phyloP scores from a whole-genome alignment of 2,797 vertebrate species.

The Oophaga sylvatica region DNA sequence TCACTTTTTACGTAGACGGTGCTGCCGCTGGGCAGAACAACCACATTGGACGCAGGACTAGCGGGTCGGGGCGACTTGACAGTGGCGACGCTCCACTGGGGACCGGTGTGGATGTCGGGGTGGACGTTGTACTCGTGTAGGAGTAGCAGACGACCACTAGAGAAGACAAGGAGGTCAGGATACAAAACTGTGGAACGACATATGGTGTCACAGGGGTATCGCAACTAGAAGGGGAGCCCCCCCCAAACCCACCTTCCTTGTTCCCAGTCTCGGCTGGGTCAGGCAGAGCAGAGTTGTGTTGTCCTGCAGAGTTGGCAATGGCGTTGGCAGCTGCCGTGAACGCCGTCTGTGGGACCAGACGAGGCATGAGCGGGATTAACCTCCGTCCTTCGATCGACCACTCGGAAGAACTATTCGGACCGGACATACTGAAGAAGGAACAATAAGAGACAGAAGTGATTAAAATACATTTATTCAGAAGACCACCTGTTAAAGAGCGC shows the following conservation, averaged over 20 bases:
- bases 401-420: slow-evolving; percentile 96
- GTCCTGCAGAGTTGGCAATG: slow-evolving; percentile 88
- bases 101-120: slow-evolving; percentile 86
- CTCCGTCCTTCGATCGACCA: slow-evolving; percentile 98
- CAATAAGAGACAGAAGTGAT: not conserved
- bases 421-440: slow-evolving; percentile 86
- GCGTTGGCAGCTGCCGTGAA: slow-evolving; percentile 95
- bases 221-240: too few relatives aligned
- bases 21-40: slow-evolving; percentile 96
- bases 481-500: too few relatives aligned
- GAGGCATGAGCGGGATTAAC: slow-evolving; percentile 94
- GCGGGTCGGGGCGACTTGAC: slow-evolving; percentile 92
- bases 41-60: slow-evolving; percentile 94
- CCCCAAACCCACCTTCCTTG: slow-evolving; percentile 87
- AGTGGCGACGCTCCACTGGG: slow-evolving; percentile 82
- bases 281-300: slow-evolving; percentile 90
- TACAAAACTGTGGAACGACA: too few relatives aligned
- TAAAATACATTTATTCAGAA: not conserved
- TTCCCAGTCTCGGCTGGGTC: slow-evolving; percentile 92
- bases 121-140: slow-evolving; percentile 95
- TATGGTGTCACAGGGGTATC: too few relatives aligned
- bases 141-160: slow-evolving; percentile 97
- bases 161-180: slow-evolving; percentile 45
- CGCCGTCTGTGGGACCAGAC: slow-evolving; percentile 96
- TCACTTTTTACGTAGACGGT: slow-evolving; percentile 97